A percentile compares a stretch with the other conserved stretches of the same genome.
phyloP scores from a whole-genome alignment of 2,797 vertebrate genomes.

The Darevskia nairensis region DNA sequence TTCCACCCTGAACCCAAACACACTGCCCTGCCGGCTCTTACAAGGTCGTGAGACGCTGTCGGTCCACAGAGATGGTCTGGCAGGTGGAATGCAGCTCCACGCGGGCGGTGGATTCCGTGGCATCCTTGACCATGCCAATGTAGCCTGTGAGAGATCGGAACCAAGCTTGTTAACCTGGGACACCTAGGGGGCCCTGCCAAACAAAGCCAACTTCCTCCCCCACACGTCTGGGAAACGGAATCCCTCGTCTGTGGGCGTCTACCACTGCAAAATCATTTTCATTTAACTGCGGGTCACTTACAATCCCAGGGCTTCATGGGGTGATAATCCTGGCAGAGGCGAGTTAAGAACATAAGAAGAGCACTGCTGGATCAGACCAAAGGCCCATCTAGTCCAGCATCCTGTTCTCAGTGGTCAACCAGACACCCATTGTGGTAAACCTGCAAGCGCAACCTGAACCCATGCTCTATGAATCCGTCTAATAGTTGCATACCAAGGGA shows the following conservation, averaged over 20 bases:
- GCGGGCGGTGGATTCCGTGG: constrained; percentile 92
- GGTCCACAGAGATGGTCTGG: constrained; percentile 96
- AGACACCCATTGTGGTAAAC: too few relatives aligned
- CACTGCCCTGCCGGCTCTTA: constrained; percentile 64
- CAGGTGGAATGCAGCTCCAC: constrained; percentile 97
- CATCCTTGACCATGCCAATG: constrained; percentile 95
- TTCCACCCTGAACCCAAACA: background rate
- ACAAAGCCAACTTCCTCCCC: background rate
- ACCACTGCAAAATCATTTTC: too few relatives aligned
- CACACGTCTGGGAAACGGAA: background rate
- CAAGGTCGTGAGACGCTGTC: constrained; percentile 91
- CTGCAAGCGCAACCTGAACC: too few relatives aligned
- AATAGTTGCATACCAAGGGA: background rate
- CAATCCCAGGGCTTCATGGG: background rate
- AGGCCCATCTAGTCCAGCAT: too few relatives aligned
- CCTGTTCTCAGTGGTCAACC: too few relatives aligned
- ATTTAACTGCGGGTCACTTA: background rate
- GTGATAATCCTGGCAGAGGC: background rate
- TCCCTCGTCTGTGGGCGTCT: background rate
- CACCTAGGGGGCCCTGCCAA: background rate
- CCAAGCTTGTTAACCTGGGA: rapidly evolving
- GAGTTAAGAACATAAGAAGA: background rate
- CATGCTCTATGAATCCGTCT: too few relatives aligned
- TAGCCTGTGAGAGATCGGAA: constrained; percentile 80
- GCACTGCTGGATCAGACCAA: too few relatives aligned